phyloP scores from a whole-genome alignment of 2,888 invertebrate species.

The Trisateles emortualis region DNA sequence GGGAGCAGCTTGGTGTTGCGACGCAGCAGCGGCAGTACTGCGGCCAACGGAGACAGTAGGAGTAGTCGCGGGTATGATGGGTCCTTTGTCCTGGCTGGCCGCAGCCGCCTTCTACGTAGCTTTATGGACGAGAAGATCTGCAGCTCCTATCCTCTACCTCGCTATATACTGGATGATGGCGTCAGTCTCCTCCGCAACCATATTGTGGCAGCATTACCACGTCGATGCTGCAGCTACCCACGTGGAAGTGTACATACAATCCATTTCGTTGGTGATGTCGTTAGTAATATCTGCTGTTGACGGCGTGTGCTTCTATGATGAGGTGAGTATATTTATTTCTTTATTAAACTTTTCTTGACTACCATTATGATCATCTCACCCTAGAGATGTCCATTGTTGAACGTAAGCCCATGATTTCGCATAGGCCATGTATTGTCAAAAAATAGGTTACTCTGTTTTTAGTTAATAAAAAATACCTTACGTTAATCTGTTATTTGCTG shows the following conservation, averaged over 20 bases:
- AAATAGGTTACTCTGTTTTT: too few relatives aligned
- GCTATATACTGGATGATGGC: slow-evolving; percentile 79
- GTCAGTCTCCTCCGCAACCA: slow-evolving; percentile 63
- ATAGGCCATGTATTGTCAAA: too few relatives aligned
- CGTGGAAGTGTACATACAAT: slow-evolving; percentile 70
- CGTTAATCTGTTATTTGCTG: too few relatives aligned
- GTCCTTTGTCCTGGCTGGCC: slow-evolving; percentile 76
- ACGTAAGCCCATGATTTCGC: too few relatives aligned
- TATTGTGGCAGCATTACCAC: slow-evolving; percentile 62
- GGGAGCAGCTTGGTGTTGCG: slow-evolving; percentile 68
- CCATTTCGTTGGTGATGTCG: slow-evolving; percentile 61
- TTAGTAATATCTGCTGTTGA: slow-evolving; percentile 69
- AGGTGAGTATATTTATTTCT: slow-evolving; percentile 65
- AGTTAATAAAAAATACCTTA: too few relatives aligned
- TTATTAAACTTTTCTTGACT: too few relatives aligned
- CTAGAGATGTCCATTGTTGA: too few relatives aligned
- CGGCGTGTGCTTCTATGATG: slow-evolving; percentile 79
- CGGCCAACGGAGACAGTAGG: slow-evolving; percentile 63
- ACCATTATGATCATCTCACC: too few relatives aligned
- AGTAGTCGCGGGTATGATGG: slow-evolving; percentile 67
- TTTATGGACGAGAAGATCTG: slow-evolving; percentile 72
- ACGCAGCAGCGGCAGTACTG: slow-evolving; percentile 67
- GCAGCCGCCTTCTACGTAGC: slow-evolving; percentile 75
- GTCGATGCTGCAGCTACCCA: slow-evolving; percentile 49
- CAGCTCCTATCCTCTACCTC: slow-evolving; percentile 78